Percentiles rank a stretch among this genome's conserved stretches.
Conservation (phyloP, 2,888 invertebrate species). For the Dynastes grantii region DNA sequence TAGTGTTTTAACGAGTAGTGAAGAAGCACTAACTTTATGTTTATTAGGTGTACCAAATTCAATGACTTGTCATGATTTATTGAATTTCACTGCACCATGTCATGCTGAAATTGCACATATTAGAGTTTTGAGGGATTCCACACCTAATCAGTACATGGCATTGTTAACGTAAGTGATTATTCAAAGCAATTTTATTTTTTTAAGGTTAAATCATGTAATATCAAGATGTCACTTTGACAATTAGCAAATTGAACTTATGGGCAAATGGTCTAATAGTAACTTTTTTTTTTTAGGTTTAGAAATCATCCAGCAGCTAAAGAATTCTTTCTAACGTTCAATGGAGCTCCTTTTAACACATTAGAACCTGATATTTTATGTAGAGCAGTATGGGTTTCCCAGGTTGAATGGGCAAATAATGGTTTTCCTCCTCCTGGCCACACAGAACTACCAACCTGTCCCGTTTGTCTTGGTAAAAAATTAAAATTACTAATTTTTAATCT, state of each 20-base stretch:
- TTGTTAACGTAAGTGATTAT: conserved; percentile 82
- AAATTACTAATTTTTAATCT: background rate
- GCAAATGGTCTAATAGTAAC: background rate
- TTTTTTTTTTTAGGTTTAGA: conserved; percentile 73
- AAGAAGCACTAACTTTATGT: conserved; percentile 88
- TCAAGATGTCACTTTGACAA: too few relatives aligned
- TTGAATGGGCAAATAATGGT: conserved; percentile 89
- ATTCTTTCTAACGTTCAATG: conserved; percentile 95
- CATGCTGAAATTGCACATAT: conserved; percentile 92
- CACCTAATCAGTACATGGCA: conserved; percentile 98
- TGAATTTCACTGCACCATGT: conserved; percentile 95
- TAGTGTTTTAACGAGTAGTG: conserved; percentile 67
- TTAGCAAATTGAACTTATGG: too few relatives aligned
- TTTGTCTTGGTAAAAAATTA: conserved; percentile 79
- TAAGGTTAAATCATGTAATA: too few relatives aligned
- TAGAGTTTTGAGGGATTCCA: conserved; percentile 91
- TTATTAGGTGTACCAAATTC: conserved; percentile 92
- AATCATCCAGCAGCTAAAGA: conserved; percentile 87
- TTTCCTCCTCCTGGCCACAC: conserved; percentile 82
- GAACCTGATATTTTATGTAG: conserved; percentile 94
- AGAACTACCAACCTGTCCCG: conserved; percentile 97
- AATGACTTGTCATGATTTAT: conserved; percentile 92
- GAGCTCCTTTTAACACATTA: conserved; percentile 92
- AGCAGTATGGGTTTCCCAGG: conserved; percentile 94
- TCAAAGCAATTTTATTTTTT: background rate